Conservation (phyloP, 30 jellyfish, hydroid and myxozoan species). For the Catostylus mosaicus region DNA sequence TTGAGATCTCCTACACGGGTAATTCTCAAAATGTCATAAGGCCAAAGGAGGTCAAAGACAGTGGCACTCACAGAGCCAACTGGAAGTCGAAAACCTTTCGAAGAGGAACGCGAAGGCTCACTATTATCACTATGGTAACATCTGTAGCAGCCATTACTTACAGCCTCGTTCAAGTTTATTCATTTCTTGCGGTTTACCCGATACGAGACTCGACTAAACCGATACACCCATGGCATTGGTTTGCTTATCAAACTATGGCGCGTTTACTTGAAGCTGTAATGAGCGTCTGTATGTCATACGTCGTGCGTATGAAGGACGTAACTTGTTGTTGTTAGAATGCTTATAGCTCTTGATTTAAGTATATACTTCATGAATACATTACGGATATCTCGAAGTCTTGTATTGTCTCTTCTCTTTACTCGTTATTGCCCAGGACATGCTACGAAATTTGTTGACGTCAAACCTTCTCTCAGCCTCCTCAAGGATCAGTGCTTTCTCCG, state of each 20-base stretch:
- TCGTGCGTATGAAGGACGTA: constrained; percentile 41
- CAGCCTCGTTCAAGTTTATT: constrained; percentile 42
- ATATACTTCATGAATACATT: no score
- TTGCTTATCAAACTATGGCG: constrained; percentile 51
- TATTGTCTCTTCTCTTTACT: no score
- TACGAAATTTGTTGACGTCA: no score
- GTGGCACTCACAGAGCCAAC: background rate
- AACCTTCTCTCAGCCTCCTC: no score
- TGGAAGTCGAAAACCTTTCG: constrained; percentile 6
- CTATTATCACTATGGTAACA: constrained; percentile 33
- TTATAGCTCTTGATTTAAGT: background rate
- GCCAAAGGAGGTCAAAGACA: background rate
- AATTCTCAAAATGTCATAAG: no score
- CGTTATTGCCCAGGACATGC: no score
- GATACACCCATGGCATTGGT: constrained; percentile 57
- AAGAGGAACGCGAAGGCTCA: constrained; percentile 25
- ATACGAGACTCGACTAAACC: constrained; percentile 22
- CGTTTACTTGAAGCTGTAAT: constrained; percentile 44
- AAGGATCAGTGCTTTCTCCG: no score
- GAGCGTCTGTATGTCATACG: constrained; percentile 46
- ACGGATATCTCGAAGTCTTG: no score
- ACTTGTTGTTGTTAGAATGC: background rate
- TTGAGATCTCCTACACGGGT: no score
- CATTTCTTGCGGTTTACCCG: constrained; percentile 30
- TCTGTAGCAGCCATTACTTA: constrained; percentile 48